Percentiles rank a stretch among this genome's conserved stretches.
phyloP scores from a whole-genome alignment of 2,888 invertebrate genomes.

The Tineola bisselliella region DNA sequence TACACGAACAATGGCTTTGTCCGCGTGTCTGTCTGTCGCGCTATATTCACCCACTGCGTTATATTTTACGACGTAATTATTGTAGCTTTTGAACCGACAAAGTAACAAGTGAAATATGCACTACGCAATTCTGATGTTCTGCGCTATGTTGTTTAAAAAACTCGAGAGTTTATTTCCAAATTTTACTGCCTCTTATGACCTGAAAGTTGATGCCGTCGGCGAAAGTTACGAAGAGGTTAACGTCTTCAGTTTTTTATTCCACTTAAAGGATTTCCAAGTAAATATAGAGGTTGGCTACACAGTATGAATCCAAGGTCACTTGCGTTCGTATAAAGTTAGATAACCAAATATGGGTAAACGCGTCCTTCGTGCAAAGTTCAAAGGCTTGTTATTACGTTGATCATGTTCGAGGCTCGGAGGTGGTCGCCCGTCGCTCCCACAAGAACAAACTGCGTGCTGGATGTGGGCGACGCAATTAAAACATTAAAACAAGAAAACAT shows the following conservation, averaged over 20 bases:
- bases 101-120: slow-evolving; percentile 23
- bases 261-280: no score
- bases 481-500: slow-evolving; percentile 37
- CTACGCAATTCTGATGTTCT: slow-evolving; percentile 12
- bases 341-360: slow-evolving; percentile 14
- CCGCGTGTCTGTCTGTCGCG: slow-evolving; percentile 46
- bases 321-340: not conserved
- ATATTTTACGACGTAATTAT: slow-evolving; percentile 37
- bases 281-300: no score
- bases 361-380: slow-evolving; percentile 14
- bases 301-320: not conserved
- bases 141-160: not conserved
- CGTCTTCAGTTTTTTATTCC: not conserved
- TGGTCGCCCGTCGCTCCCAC: not conserved
- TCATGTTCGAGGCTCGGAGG: not conserved
- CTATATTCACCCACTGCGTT: slow-evolving; percentile 38
- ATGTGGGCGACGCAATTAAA: slow-evolving; percentile 55
- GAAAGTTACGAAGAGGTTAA: not conserved
- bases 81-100: slow-evolving; percentile 26
- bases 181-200: not conserved
- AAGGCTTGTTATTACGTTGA: slow-evolving; percentile 4
- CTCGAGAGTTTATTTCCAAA: not conserved
- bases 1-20: slow-evolving; percentile 58
- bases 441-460: slow-evolving; percentile 9
- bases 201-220: not conserved